Percentiles rank a stretch among this genome's conserved stretches.
Conservation (phyloP, 1,140 invertebrate species). For the Drosophila micromelanica region DNA sequence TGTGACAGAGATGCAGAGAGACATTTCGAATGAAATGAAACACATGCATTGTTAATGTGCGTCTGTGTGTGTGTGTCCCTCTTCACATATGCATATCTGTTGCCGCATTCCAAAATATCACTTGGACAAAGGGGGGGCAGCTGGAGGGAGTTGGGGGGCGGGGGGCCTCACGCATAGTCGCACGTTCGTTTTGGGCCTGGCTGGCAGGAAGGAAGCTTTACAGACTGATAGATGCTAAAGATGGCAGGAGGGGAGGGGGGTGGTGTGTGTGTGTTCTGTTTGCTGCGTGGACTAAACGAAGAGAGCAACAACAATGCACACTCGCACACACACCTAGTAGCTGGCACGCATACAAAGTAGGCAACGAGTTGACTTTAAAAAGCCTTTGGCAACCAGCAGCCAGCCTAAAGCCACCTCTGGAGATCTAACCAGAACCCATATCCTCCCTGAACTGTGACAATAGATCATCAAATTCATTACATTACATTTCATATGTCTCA, state of each 20-base stretch:
- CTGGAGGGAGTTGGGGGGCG: too few relatives aligned
- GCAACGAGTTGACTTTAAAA: slow-evolving; percentile 74
- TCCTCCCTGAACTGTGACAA: slow-evolving; percentile 35
- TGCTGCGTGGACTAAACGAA: not conserved
- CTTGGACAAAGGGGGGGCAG: too few relatives aligned
- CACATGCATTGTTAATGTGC: slow-evolving; percentile 38
- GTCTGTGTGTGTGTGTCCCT: slow-evolving; percentile 15
- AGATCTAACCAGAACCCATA: too few relatives aligned
- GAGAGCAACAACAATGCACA: slow-evolving; percentile 18
- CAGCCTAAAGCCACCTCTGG: slow-evolving; percentile 6
- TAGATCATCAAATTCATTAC: slow-evolving; percentile 82
- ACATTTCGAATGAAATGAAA: slow-evolving; percentile 63
- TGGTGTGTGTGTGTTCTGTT: not conserved
- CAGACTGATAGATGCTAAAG: slow-evolving; percentile 81
- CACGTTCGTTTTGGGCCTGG: slow-evolving; percentile 60
- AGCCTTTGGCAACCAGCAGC: slow-evolving; percentile 27
- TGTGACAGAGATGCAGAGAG: slow-evolving; percentile 33
- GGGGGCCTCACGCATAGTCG: slow-evolving; percentile 73
- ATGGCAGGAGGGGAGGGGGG: slow-evolving; percentile 18
- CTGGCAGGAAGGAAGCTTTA: slow-evolving; percentile 77
- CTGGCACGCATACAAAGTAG: slow-evolving; percentile 76
- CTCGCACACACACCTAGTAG: slow-evolving; percentile 21
- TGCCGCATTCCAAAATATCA: slow-evolving; percentile 77
- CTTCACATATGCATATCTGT: slow-evolving; percentile 76
- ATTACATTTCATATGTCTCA: slow-evolving; percentile 80